Percentiles rank a stretch among this genome's conserved stretches.
phyloP scores from a whole-genome alignment of 2,113 vertebrate species.

The Todiramphus chloris region DNA sequence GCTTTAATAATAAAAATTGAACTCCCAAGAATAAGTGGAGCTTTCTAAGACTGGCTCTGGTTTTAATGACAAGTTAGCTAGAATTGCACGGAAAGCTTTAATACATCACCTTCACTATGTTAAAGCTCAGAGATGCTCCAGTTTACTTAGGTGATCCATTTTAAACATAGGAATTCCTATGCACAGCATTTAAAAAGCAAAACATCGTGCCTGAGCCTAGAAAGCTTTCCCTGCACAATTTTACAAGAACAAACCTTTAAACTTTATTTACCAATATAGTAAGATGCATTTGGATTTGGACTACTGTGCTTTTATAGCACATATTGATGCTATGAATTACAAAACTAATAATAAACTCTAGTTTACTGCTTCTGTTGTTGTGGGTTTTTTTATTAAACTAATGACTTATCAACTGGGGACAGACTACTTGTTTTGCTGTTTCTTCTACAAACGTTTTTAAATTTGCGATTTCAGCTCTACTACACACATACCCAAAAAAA shows the following conservation, averaged over 20 bases:
- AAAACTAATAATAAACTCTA: not conserved
- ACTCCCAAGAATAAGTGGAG: not conserved
- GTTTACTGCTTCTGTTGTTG: not conserved
- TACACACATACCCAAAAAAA: not conserved
- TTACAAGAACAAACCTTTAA: not conserved
- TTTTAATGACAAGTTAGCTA: not conserved
- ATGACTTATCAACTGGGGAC: not conserved
- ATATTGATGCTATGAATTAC: not conserved
- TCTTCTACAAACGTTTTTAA: not conserved
- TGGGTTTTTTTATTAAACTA: not conserved
- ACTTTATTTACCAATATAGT: not conserved
- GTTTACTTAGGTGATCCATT: not conserved
- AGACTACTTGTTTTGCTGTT: not conserved
- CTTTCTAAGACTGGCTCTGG: not conserved
- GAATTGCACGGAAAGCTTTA: fast-evolving
- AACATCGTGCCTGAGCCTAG: not conserved
- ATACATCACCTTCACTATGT: not conserved
- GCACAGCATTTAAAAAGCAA: not conserved
- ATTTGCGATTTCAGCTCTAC: not conserved
- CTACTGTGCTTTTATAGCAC: not conserved
- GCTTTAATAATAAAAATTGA: not conserved
- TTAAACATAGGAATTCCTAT: not conserved
- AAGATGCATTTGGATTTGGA: not conserved
- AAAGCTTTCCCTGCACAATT: not conserved
- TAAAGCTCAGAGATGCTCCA: not conserved